A percentile compares a stretch with the other conserved stretches of the same genome.
Evolutionary conservation across 2,797 vertebrate genomes (phyloP).

Genomic region (Tamandua tetradactyla): DNA sequence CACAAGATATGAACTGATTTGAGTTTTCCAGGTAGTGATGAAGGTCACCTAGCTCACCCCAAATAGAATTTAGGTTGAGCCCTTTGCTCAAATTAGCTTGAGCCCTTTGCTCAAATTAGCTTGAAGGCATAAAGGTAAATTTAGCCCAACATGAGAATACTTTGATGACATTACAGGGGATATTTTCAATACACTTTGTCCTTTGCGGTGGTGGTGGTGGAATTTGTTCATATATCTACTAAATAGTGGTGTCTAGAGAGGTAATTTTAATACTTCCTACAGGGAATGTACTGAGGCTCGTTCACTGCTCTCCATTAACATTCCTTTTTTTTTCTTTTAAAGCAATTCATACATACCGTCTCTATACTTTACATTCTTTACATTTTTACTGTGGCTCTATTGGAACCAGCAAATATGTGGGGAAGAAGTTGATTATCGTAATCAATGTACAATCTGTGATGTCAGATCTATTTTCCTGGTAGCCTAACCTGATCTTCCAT

Average conservation of each 20-base stretch:
- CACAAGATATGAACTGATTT: background rate
- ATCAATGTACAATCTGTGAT: background rate
- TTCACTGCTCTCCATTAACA: background rate
- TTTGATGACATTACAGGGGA: slow-evolving; percentile 13
- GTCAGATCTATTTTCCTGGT: background rate
- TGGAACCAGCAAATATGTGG: background rate
- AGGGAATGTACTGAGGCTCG: background rate
- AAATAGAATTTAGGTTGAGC: background rate
- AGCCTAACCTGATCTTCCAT: background rate
- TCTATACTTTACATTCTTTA: background rate
- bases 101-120: slow-evolving; percentile 2
- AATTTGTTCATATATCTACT: background rate
- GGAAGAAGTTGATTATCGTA: background rate
- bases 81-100: slow-evolving; percentile 15
- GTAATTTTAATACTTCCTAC: background rate
- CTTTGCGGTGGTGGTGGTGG: background rate
- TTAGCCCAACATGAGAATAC: background rate
- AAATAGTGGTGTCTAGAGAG: background rate
- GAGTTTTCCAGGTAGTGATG: background rate
- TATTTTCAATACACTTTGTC: slow-evolving; percentile 34
- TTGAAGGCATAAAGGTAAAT: background rate
- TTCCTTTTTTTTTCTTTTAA: background rate
- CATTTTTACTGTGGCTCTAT: background rate
- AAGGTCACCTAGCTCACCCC: background rate
- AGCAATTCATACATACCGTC: background rate